These are phyloP conservation scores for Zaprionus taronus DNA, from an alignment of 1,140 invertebrate species.

Conservation along the genomic window DNA sequence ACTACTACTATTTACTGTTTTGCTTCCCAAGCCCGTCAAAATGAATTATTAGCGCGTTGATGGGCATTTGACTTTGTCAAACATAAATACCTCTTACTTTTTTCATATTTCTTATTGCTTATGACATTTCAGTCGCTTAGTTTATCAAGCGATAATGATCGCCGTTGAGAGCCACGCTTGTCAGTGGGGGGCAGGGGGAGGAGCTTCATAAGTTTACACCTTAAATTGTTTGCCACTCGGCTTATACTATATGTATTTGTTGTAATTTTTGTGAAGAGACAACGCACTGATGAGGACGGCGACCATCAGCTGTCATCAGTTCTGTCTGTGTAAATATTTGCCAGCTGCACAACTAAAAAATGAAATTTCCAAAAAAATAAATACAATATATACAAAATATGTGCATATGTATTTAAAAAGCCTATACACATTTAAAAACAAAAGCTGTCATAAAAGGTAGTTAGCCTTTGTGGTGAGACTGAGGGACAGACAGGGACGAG, in stretches of 20 bases:
- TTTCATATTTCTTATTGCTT: slow-evolving; percentile 26
- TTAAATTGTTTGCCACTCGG: slow-evolving; percentile 48
- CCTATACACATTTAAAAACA: slow-evolving; percentile 4
- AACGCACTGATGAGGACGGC: slow-evolving; percentile 19
- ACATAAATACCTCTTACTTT: slow-evolving; percentile 43
- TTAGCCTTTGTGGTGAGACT: slow-evolving; percentile 7
- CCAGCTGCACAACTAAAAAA: slow-evolving; percentile 28
- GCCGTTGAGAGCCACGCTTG: slow-evolving; percentile 8
- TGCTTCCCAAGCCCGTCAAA: slow-evolving; percentile 32
- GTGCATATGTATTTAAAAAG: slow-evolving; percentile 1
- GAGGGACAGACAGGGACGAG: background rate
- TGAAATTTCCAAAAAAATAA: slow-evolving; percentile 13
- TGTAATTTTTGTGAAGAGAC: slow-evolving; percentile 17
- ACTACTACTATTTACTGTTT: slow-evolving; percentile 15
- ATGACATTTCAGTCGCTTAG: slow-evolving; percentile 33
- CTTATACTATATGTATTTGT: slow-evolving; percentile 27
- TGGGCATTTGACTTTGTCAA: slow-evolving; percentile 46
- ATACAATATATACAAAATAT: slow-evolving; percentile 1
- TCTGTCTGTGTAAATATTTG: slow-evolving; percentile 42
- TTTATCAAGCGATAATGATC: slow-evolving; percentile 45
- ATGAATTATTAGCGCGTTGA: slow-evolving; percentile 48
- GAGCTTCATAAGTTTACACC: slow-evolving; percentile 36
- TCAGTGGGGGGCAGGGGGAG: background rate
- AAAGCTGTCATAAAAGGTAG: slow-evolving; percentile 21
- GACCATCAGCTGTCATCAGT: slow-evolving; percentile 47